Evolutionary conservation across 2,888 invertebrate species (phyloP).

Genomic region (Heliconius charithonia): DNA sequence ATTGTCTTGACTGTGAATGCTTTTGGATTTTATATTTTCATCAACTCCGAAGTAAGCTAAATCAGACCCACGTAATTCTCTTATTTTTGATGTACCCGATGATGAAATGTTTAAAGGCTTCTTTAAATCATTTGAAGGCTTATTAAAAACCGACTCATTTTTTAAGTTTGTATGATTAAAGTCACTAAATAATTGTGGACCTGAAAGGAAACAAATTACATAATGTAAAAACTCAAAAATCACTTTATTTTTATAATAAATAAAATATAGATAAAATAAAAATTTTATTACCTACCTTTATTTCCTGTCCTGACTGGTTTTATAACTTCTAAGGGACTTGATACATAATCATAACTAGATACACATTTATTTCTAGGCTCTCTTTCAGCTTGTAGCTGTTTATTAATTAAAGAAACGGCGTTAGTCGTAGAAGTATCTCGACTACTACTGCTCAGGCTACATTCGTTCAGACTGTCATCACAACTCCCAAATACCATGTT

Average conservation of each 20-base stretch:
- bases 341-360: slow-evolving; percentile 53
- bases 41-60: slow-evolving; percentile 84
- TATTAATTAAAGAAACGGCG: slow-evolving; percentile 73
- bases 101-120: slow-evolving; percentile 60
- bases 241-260: not conserved
- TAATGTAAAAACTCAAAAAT: not conserved
- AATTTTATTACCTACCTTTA: slow-evolving; percentile 57
- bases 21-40: slow-evolving; percentile 51
- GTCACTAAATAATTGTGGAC: slow-evolving; percentile 43
- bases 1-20: slow-evolving; percentile 51
- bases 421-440: slow-evolving; percentile 55
- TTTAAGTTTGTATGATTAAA: slow-evolving; percentile 38
- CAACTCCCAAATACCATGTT: slow-evolving; percentile 80
- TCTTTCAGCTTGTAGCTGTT: slow-evolving; percentile 65
- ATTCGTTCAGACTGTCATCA: slow-evolving; percentile 47
- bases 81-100: slow-evolving; percentile 62
- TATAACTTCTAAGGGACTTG: slow-evolving; percentile 51
- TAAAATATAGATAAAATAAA: too few relatives aligned
- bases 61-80: slow-evolving; percentile 84
- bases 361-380: slow-evolving; percentile 56
- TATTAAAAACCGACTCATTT: slow-evolving; percentile 3
- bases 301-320: slow-evolving; percentile 61
- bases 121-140: slow-evolving; percentile 40
- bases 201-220: slow-evolving; percentile 45
- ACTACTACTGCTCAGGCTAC: slow-evolving; percentile 49